Evolutionary conservation across 2,113 vertebrate species (phyloP).

Genomic region (Gnathonemus longibarbis): DNA sequence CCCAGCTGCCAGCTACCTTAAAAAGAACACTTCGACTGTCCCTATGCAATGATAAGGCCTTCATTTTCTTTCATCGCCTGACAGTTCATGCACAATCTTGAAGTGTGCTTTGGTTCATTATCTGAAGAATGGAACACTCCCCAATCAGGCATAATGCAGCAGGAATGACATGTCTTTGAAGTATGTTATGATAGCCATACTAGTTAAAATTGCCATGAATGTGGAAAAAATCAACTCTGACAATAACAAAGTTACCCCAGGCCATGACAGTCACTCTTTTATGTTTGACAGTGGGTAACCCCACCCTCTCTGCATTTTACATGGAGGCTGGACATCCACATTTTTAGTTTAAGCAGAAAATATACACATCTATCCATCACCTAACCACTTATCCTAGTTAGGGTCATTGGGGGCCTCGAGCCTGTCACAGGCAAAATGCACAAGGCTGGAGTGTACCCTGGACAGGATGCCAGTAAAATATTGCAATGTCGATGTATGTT

Average conservation of each 20-base stretch:
- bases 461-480: neutral
- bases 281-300: neutral
- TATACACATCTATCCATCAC: neutral
- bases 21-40: neutral
- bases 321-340: neutral
- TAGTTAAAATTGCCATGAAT: neutral
- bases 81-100: neutral
- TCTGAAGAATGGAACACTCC: neutral
- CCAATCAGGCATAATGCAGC: neutral
- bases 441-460: neutral
- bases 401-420: neutral
- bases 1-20: conserved; percentile 22
- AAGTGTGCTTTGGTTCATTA: neutral
- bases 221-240: neutral
- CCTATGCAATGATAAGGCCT: neutral
- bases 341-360: neutral
- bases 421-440: neutral
- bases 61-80: neutral
- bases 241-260: neutral
- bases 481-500: neutral
- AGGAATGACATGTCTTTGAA: neutral
- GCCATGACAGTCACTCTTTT: neutral
- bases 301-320: neutral
- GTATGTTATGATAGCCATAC: neutral
- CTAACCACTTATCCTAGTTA: neutral